A percentile compares a stretch with the other conserved stretches of the same genome.
These are phyloP conservation scores for Zootoca vivipara DNA, from an alignment of 2,113 vertebrate genomes.

Conservation along the genomic window DNA sequence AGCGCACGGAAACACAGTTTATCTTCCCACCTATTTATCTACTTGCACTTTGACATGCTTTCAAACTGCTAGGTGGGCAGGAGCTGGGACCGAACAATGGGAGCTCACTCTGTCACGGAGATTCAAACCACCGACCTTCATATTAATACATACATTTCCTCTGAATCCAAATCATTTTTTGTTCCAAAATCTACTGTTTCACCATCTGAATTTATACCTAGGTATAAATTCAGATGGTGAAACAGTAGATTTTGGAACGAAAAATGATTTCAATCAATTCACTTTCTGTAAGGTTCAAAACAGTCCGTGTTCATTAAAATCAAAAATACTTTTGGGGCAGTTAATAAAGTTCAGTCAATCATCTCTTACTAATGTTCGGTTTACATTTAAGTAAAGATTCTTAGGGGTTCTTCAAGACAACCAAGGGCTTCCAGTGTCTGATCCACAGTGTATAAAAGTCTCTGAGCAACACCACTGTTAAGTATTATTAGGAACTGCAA, in stretches of 20 bases:
- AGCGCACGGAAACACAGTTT: no score
- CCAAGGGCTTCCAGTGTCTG: slow-evolving; percentile 1
- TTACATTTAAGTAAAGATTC: slow-evolving; percentile 30
- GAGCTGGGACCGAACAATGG: no score
- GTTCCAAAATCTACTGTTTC: not conserved
- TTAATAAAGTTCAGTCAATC: not conserved
- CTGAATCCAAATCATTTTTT: not conserved
- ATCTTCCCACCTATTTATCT: no score
- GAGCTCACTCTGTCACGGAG: no score
- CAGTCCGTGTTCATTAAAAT: not conserved
- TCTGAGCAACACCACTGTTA: slow-evolving; percentile 63
- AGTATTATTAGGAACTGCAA: slow-evolving; percentile 70
- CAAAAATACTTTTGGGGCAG: not conserved
- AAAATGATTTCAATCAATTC: not conserved
- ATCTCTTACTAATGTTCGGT: not conserved
- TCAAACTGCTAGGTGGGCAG: no score
- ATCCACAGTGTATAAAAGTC: slow-evolving; percentile 56
- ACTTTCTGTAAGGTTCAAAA: not conserved
- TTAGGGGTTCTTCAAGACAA: slow-evolving; percentile 2
- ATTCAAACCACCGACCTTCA: no score
- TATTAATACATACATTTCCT: no score
- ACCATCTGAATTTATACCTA: not conserved
- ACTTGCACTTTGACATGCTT: no score
- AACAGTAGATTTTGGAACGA: not conserved
- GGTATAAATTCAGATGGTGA: not conserved